phyloP scores from a whole-genome alignment of 23 tunicate species.

The Halocynthia roretzi region DNA sequence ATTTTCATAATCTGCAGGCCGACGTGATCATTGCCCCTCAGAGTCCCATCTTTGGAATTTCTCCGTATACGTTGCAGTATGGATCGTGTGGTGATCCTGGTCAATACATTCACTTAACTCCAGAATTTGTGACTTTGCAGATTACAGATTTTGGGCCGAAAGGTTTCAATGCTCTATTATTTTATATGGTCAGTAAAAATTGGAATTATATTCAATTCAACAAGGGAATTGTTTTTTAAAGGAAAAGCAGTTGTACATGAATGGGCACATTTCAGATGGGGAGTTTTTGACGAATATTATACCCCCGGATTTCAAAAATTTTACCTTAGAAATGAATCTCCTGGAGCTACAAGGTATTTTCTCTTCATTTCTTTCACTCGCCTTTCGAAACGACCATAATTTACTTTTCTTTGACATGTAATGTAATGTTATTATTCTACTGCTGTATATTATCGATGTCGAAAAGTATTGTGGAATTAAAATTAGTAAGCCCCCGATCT shows the following conservation, averaged over 20 bases:
- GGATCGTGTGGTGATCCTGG: conserved; percentile 58
- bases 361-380: no score
- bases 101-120: conserved; percentile 56
- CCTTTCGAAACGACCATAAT: no score
- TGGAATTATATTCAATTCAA: no score
- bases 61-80: conserved; percentile 48
- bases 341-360: conserved; percentile 22
- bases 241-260: conserved; percentile 48
- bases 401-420: neutral
- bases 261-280: conserved; percentile 62
- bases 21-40: conserved; percentile 36
- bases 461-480: no score
- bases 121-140: conserved; percentile 1
- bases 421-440: no score
- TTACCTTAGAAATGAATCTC: conserved; percentile 12
- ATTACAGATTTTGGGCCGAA: conserved; percentile 28
- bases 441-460: no score
- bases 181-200: no score
- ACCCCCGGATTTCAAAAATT: conserved; percentile 27
- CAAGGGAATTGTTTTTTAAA: neutral
- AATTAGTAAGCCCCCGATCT: no score
- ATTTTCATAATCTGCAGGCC: conserved; percentile 14
- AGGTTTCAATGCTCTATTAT: neutral
- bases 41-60: conserved; percentile 33
- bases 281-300: conserved; percentile 49